Evolutionary conservation across 1,140 invertebrate species (phyloP).

Genomic region (Trypoxylus dichotomus): DNA sequence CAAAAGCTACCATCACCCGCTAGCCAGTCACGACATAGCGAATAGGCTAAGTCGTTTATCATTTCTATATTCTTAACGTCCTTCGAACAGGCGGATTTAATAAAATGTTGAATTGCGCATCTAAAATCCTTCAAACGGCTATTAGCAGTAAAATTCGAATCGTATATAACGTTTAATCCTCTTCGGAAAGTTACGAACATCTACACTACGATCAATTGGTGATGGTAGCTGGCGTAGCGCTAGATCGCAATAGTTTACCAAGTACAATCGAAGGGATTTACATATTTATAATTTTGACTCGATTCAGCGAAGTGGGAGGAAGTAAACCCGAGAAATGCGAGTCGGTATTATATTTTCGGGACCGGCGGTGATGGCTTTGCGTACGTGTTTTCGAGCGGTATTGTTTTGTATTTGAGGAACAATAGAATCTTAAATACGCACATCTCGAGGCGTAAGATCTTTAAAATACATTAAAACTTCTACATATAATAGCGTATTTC

Average conservation of each 20-base stretch:
- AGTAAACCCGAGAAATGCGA: neutral
- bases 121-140: no score
- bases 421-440: neutral
- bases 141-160: no score
- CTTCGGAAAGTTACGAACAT: neutral
- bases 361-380: neutral
- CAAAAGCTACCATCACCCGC: no score
- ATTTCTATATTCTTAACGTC: no score
- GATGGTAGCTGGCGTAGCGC: neutral
- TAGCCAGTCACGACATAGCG: no score
- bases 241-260: neutral
- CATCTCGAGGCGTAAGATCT: neutral
- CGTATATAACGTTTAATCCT: neutral
- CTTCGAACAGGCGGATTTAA: no score
- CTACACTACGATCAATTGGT: neutral
- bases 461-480: slow-evolving; percentile 1
- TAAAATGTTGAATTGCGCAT: no score
- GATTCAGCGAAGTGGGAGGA: neutral
- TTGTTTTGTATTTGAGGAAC: neutral
- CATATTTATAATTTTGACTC: neutral
- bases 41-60: no score
- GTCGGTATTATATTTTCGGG: neutral
- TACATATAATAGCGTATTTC: neutral
- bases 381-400: neutral
- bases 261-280: neutral